A percentile compares a stretch with the other conserved stretches of the same genome.
Conservation (phyloP, 2,797 vertebrate species). For the Selene dorsalis region DNA sequence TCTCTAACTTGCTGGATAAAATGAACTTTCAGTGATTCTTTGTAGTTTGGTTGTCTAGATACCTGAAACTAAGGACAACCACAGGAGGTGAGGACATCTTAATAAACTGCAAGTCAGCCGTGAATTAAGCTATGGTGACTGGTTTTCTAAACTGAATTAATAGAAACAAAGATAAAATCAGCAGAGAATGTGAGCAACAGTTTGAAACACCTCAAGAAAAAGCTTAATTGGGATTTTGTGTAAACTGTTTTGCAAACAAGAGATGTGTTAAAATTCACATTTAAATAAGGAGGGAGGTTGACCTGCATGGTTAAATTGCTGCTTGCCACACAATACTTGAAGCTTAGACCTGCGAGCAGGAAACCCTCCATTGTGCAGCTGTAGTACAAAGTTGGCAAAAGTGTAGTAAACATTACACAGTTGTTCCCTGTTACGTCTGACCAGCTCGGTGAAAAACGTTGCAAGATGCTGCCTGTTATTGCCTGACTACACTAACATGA, state of each 20-base stretch:
- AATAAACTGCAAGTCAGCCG: no score
- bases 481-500: conserved; percentile 28
- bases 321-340: not conserved
- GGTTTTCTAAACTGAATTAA: not conserved
- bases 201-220: not conserved
- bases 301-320: not conserved
- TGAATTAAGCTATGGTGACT: not conserved
- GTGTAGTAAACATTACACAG: not conserved
- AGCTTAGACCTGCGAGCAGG: not conserved
- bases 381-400: no score
- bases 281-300: not conserved
- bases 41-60: not conserved
- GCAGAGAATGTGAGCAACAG: not conserved
- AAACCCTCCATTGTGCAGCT: not conserved
- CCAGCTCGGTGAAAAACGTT: not conserved
- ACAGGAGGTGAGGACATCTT: not conserved
- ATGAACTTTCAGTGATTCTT: not conserved
- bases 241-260: no score
- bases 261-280: no score
- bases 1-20: not conserved
- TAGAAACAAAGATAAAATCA: not conserved
- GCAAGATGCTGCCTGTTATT: conserved; percentile 16
- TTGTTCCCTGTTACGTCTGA: not conserved
- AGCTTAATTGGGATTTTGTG: not conserved
- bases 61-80: not conserved